A percentile compares a stretch with the other conserved stretches of the same genome.
These are phyloP conservation scores for Drosophila mayaguana DNA, from an alignment of 2,888 invertebrate genomes.

Conservation along the genomic window DNA sequence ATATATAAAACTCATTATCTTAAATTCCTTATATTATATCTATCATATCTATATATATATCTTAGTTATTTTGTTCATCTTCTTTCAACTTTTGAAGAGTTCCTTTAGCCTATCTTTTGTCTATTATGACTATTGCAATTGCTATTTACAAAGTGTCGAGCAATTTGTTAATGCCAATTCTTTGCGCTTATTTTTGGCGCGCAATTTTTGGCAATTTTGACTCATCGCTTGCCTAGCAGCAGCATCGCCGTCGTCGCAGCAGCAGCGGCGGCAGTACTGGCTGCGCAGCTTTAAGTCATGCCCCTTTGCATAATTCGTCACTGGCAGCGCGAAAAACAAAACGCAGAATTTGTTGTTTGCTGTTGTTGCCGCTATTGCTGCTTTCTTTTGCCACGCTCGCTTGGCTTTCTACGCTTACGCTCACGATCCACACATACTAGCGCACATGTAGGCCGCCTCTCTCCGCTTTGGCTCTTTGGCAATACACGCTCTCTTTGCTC, in stretches of 20 bases:
- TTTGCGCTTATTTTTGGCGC: slow-evolving; percentile 60
- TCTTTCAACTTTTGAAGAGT: neutral
- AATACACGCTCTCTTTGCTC: slow-evolving; percentile 31
- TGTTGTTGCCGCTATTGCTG: slow-evolving; percentile 28
- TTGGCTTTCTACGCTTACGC: slow-evolving; percentile 62
- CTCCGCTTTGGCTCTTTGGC: slow-evolving; percentile 9
- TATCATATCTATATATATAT: too few species aligned
- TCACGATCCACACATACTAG: slow-evolving; percentile 13
- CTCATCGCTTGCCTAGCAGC: slow-evolving; percentile 43
- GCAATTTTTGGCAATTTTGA: slow-evolving; percentile 58
- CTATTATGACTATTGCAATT: slow-evolving; percentile 47
- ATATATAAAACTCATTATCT: too few species aligned
- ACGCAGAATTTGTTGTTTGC: slow-evolving; percentile 14
- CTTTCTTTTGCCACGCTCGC: slow-evolving; percentile 64
- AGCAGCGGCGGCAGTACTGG: slow-evolving; percentile 5
- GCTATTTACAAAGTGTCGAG: slow-evolving; percentile 50
- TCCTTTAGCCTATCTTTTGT: slow-evolving; percentile 1
- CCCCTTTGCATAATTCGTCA: slow-evolving; percentile 65
- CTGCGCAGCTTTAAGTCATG: slow-evolving; percentile 50
- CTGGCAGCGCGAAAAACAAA: slow-evolving; percentile 24
- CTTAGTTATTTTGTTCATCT: neutral
- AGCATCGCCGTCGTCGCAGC: neutral
- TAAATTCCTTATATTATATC: neutral
- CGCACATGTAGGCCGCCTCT: slow-evolving; percentile 4
- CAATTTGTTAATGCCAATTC: slow-evolving; percentile 55